Base-by-base conservation (phyloP, 2,888 invertebrate species). In the Cremastinae sp. region DNA sequence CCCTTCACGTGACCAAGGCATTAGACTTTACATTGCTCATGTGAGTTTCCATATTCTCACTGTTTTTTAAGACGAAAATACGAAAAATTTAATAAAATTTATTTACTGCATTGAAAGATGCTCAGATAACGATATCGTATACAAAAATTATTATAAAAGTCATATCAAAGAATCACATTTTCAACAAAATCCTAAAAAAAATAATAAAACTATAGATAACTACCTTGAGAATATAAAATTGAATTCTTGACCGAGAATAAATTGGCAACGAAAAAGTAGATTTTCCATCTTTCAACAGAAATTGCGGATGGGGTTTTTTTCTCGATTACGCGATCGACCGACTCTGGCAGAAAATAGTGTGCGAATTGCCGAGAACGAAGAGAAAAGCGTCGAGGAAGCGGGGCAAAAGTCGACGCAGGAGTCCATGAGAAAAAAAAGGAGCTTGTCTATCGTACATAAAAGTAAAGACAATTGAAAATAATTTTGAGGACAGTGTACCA, bases 1-100 rank as follows among this genome's bases (percentile, higher is more conserved):
- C 84, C 1, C 78, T 88, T 0, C 78, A 87, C 34, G 78, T 86
- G 8, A 84, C 86, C 8, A 81, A 76, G 74, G 76, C 85, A 1
- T 69, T 85, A 2, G 84, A 88, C 59, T 84, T 83, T 14, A 74
- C 79, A 0, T 71, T 82, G 9, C 65, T 84, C 38, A 79, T 58
- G 86, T 86, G 51, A 83, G 74, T 78, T 36, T 22, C 2, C 10
- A 4, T 10, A 8, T 45, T 41, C n/a, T 41, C 2, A 5, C 2
- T 9, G 9, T 41, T 41, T 41, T 41, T 41, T 0, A 20, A 41
- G 7, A 58, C 38, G 0, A 8, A 38, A 9, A 56, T 20, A 12
- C 9, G 0, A 1, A 34, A 8, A 18, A 18, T n/a, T 1, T n/a
- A 10, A 1, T 8, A n/a, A n/a, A n/a, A n/a, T n/a, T n/a, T n/a